A percentile compares a stretch with the other conserved stretches of the same genome.
These are phyloP conservation scores for Tachysurus vachellii DNA, from an alignment of 2,113 vertebrate genomes.

Conservation along the genomic window DNA sequence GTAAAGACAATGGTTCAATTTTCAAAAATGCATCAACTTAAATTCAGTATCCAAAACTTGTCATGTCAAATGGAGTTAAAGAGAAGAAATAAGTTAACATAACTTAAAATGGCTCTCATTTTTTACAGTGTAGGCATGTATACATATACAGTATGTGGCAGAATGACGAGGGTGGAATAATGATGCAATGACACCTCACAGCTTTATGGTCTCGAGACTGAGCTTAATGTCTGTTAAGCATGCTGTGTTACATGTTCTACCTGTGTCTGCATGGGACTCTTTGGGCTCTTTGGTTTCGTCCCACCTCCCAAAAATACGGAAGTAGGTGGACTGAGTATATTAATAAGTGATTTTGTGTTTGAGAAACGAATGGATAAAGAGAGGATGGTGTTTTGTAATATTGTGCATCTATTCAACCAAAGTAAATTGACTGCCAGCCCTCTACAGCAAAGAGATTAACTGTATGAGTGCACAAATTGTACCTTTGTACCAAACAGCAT, in stretches of 20 bases:
- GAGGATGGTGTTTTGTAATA: background rate
- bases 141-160: background rate
- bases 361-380: background rate
- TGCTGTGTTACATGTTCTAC: background rate
- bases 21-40: too few relatives aligned
- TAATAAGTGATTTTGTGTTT: background rate
- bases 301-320: background rate
- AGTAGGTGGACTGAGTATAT: background rate
- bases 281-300: too few relatives aligned
- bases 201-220: background rate
- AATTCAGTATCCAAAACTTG: too few relatives aligned
- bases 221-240: background rate
- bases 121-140: background rate
- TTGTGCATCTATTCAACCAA: background rate
- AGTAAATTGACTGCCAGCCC: conserved; percentile 1
- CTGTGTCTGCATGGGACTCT: background rate
- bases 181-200: background rate
- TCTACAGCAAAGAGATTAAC: background rate
- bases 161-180: background rate
- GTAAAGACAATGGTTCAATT: too few relatives aligned
- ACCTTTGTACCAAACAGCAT: background rate
- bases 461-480: background rate
- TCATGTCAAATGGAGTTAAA: too few relatives aligned
- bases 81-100: too few relatives aligned
- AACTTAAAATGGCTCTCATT: too few relatives aligned